These are phyloP conservation scores for Neofelis nebulosa DNA, from an alignment of 2,113 vertebrate species.

Conservation along the genomic window DNA sequence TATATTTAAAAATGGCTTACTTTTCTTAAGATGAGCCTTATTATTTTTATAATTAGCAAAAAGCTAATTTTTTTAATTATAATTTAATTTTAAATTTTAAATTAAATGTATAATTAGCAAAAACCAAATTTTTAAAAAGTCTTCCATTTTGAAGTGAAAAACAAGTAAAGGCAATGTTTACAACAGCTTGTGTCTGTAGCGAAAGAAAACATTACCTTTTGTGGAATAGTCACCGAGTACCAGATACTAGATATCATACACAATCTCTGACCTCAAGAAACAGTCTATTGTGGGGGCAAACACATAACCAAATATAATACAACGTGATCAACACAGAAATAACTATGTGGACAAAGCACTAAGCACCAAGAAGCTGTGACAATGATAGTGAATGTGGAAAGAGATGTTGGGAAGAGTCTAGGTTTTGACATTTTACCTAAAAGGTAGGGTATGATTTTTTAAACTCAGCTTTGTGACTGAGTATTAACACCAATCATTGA, in stretches of 20 bases:
- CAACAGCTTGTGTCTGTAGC: background rate
- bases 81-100: no score
- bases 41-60: constrained; percentile 40
- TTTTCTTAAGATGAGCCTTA: constrained; percentile 26
- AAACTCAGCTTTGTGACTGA: constrained; percentile 8
- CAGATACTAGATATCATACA: background rate
- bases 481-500: background rate
- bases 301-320: background rate
- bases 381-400: background rate
- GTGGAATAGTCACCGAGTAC: background rate
- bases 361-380: background rate
- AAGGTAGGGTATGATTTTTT: background rate
- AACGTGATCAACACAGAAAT: background rate
- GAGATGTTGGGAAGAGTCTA: background rate
- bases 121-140: background rate
- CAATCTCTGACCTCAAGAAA: background rate
- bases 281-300: background rate
- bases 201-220: background rate
- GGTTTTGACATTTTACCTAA: constrained; percentile 25
- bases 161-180: constrained; percentile 3
- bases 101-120: constrained; percentile 8
- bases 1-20: no score
- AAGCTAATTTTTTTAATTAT: background rate
- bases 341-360: background rate
- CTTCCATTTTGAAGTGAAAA: constrained; percentile 37